These are phyloP conservation scores for Morus bassanus DNA, from an alignment of 2,797 vertebrate genomes.

Conservation along the genomic window DNA sequence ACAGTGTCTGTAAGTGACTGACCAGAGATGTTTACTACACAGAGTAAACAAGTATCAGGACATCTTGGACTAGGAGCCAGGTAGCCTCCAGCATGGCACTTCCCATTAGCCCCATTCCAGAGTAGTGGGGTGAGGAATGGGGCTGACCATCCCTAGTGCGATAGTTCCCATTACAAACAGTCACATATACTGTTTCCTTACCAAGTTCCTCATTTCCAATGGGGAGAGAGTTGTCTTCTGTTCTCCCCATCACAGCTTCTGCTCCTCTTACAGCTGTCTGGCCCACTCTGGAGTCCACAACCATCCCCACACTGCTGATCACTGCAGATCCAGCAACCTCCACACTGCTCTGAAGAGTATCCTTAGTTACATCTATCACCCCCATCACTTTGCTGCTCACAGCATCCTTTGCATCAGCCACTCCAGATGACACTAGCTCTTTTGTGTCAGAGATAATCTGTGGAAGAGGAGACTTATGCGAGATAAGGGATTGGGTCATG, in stretches of 20 bases:
- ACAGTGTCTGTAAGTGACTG: background rate
- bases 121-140: background rate
- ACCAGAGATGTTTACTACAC: background rate
- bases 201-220: conserved; percentile 85
- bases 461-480: background rate
- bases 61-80: background rate
- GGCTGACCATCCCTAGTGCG: background rate
- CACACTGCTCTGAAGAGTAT: conserved; percentile 73
- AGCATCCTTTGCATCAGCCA: conserved; percentile 55
- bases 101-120: background rate
- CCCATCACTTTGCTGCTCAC: conserved; percentile 75
- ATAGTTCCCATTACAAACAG: accelerated
- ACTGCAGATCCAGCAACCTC: conserved; percentile 78
- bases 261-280: conserved; percentile 73
- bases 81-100: background rate
- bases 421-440: conserved; percentile 39
- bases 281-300: background rate
- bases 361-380: conserved; percentile 64
- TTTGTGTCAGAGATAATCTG: conserved; percentile 62
- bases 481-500: background rate
- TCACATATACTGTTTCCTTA: background rate
- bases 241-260: conserved; percentile 75
- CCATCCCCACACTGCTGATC: conserved; percentile 68
- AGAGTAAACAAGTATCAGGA: background rate
- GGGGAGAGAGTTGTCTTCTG: conserved; percentile 81